Percentiles rank a stretch among this genome's conserved stretches.
Evolutionary conservation across 2,113 vertebrate species (phyloP).

Genomic region (Mustelus asterias): DNA sequence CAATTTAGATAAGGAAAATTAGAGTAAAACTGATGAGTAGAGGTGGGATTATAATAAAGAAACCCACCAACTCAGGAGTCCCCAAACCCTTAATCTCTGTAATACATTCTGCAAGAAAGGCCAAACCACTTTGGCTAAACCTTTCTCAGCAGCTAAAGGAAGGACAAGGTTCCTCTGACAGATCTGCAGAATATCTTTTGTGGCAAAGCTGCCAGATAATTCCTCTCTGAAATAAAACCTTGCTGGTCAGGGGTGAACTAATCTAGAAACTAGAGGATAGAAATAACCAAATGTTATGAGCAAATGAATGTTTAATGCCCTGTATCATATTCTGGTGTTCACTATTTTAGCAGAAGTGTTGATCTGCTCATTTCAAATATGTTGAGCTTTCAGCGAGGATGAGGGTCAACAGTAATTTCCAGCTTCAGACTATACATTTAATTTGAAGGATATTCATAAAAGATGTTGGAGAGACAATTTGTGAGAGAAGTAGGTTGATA

Average conservation of each 20-base stretch:
- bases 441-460: neutral
- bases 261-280: neutral
- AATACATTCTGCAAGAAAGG: neutral
- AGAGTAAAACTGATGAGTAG: neutral
- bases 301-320: neutral
- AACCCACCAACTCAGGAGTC: neutral
- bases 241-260: neutral
- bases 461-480: neutral
- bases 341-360: neutral
- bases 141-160: neutral
- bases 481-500: neutral
- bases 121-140: neutral
- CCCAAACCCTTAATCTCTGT: neutral
- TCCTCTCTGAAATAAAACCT: neutral
- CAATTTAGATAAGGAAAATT: neutral
- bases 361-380: neutral
- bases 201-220: neutral
- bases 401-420: neutral
- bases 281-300: neutral
- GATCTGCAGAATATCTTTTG: neutral
- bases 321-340: neutral
- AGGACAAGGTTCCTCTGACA: neutral
- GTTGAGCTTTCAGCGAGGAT: neutral
- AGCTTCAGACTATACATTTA: neutral
- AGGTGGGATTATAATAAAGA: neutral